Conservation (phyloP, 2,113 vertebrate genomes). For the Epinephelus fuscoguttatus region DNA sequence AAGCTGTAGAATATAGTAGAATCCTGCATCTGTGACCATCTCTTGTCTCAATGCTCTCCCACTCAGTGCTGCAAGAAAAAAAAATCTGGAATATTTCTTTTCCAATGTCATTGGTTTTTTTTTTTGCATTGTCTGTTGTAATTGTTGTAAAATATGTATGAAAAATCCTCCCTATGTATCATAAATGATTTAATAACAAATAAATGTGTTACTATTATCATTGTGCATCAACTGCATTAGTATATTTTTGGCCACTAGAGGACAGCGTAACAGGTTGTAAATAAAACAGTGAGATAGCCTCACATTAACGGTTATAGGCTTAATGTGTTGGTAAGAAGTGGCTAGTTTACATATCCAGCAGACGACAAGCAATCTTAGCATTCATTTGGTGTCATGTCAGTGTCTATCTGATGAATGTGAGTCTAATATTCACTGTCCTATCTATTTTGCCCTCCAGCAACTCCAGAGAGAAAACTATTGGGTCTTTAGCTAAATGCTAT, state of each 20-base stretch:
- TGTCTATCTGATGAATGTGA: neutral
- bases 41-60: neutral
- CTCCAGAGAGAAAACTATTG: too few species aligned
- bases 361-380: neutral
- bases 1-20: conserved; percentile 9
- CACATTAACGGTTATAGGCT: neutral
- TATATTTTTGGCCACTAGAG: neutral
- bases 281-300: neutral
- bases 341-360: neutral
- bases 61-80: conserved; percentile 12
- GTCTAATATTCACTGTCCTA: neutral
- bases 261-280: neutral
- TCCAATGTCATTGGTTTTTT: neutral
- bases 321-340: neutral
- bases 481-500: too few species aligned
- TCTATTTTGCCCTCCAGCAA: too few species aligned
- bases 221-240: neutral
- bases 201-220: conserved; percentile 49
- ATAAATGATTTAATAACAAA: conserved; percentile 61
- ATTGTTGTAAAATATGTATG: conserved; percentile 50
- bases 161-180: conserved; percentile 41
- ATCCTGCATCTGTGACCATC: conserved; percentile 25
- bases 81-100: neutral
- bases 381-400: neutral
- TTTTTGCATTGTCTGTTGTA: conserved; percentile 27